Base-by-base conservation (phyloP, 2,113 vertebrate species). In the Litocranius walleri region DNA sequence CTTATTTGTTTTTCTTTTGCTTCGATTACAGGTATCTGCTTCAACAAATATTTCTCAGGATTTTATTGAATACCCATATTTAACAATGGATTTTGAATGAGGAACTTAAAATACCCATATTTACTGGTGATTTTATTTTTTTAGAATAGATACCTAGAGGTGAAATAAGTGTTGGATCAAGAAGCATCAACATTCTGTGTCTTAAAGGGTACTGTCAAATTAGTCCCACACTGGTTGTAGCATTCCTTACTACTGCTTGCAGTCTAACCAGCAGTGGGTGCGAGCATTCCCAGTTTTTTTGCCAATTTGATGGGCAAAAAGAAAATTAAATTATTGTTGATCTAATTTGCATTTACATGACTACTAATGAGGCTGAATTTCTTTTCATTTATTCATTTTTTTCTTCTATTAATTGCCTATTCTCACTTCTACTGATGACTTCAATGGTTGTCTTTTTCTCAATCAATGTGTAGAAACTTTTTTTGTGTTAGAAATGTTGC, bases 321-420 rank as follows among this genome's bases (percentile, higher is more conserved):
- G 33, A 87, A 64, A 50, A 33, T 33, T 48, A 21, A 43, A 15
- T 91, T 94, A 29, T 36, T 71, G 15, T 94, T 81, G 23, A 29
- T 94, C 21, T 94, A 77, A 84, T 52, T 94, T 97, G 43, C 61
- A 82, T 56, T 90, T 88, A n/a, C 17, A 36, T 92, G 74, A 92
- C 33, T 64, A 25, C 40, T 87, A 87, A 54, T 81, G n/a, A 91
- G 25, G 6, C 59, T 94, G 71, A 43, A 6, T 94, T 56, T 56
- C 27, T 77, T 86, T 94, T 93, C 67, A 36, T 77, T 17, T 93
- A 45, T 78, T 67, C 3, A 15, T 48, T 96, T 89, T 36, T 45
- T 93, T 83, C 56, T 95, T 77, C 86, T 50, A 2, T 95, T 94
- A 87, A 94, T 94, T 90, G 33, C 19, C 5, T 16, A 14, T 21